Conservation (phyloP, 2,797 vertebrate genomes). For the Gouania willdenowi region DNA sequence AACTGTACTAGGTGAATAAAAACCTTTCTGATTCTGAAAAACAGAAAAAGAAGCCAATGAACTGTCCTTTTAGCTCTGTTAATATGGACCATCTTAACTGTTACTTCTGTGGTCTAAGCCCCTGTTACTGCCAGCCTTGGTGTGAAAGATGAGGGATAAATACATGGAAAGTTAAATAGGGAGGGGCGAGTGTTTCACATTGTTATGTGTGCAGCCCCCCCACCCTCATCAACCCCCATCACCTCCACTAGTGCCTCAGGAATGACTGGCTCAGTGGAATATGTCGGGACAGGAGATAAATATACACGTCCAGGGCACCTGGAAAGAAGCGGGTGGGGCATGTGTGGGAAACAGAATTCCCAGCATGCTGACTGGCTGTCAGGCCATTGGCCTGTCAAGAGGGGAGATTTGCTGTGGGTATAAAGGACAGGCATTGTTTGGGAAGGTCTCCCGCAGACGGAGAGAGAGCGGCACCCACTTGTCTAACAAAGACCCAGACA, state of each 20-base stretch:
- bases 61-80: too few species aligned
- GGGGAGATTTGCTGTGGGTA: slow-evolving; percentile 51
- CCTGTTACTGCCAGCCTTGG: slow-evolving; percentile 47
- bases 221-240: too few species aligned
- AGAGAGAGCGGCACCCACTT: slow-evolving; percentile 1
- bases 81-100: too few species aligned
- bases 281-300: slow-evolving; percentile 61
- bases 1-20: too few species aligned
- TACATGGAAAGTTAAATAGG: slow-evolving; percentile 49
- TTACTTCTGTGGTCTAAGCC: too few species aligned
- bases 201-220: too few species aligned
- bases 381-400: slow-evolving; percentile 34
- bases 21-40: too few species aligned
- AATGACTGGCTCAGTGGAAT: slow-evolving; percentile 54
- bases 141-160: slow-evolving; percentile 73
- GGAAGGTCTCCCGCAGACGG: slow-evolving; percentile 14
- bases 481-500: neutral
- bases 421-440: slow-evolving; percentile 54
- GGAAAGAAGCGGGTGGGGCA: slow-evolving; percentile 55
- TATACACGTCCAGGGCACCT: slow-evolving; percentile 62
- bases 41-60: too few species aligned
- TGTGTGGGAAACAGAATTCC: slow-evolving; percentile 64
- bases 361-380: slow-evolving; percentile 63
- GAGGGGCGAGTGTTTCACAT: slow-evolving; percentile 46
- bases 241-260: slow-evolving; percentile 26